Evolutionary conservation across 2,113 vertebrate genomes (phyloP).

Genomic region (Apeltes quadracus): DNA sequence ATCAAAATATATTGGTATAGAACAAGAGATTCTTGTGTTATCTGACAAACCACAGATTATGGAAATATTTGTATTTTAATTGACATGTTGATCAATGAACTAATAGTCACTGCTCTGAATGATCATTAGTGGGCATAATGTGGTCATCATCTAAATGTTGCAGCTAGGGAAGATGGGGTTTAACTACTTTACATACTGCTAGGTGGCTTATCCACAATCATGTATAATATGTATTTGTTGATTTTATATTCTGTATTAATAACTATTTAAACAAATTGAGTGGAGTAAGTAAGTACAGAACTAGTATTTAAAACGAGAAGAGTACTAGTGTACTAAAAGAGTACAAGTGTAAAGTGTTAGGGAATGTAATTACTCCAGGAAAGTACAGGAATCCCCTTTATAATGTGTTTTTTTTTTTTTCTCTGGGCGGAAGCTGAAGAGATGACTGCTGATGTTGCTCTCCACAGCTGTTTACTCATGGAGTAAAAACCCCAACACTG

Average conservation of each 20-base stretch:
- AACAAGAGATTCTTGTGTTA: neutral
- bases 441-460: slow-evolving; percentile 69
- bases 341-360: neutral
- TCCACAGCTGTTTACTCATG: slow-evolving; percentile 48
- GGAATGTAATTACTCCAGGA: neutral
- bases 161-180: neutral
- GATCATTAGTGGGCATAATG: neutral
- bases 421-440: slow-evolving; percentile 34
- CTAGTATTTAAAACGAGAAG: too few relatives aligned
- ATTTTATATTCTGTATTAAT: neutral
- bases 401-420: slow-evolving; percentile 9
- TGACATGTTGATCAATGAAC: neutral
- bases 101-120: neutral
- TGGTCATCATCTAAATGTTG: neutral
- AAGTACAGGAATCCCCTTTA: neutral
- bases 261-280: neutral
- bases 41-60: neutral
- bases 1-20: neutral
- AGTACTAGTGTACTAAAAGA: too few relatives aligned
- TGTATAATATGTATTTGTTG: neutral
- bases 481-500: slow-evolving; percentile 39
- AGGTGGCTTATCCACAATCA: neutral
- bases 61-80: neutral
- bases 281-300: neutral
- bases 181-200: neutral